These are phyloP conservation scores for Mayetiola destructor DNA, from an alignment of 2,888 invertebrate species.

Conservation along the genomic window DNA sequence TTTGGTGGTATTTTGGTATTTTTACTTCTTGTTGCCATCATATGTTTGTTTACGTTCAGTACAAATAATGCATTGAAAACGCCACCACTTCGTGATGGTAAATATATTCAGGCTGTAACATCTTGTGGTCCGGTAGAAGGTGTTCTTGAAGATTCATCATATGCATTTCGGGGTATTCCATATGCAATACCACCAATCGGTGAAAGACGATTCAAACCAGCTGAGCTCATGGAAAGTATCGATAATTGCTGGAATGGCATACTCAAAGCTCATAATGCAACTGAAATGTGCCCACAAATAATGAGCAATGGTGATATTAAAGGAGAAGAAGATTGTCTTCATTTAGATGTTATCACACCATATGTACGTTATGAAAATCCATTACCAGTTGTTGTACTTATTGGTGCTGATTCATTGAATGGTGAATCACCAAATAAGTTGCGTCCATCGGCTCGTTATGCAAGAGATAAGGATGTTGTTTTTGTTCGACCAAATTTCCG, in stretches of 20 bases:
- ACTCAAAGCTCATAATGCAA: constrained; percentile 48
- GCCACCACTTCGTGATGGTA: constrained; percentile 55
- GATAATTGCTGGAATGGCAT: constrained; percentile 62
- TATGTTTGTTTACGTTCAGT: constrained; percentile 47
- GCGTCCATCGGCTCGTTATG: constrained; percentile 61
- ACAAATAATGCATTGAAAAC: constrained; percentile 41
- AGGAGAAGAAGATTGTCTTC: constrained; percentile 71
- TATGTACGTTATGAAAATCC: constrained; percentile 64
- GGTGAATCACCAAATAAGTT: constrained; percentile 58
- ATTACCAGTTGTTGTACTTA: constrained; percentile 66
- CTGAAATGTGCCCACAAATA: constrained; percentile 55
- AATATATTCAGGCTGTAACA: constrained; percentile 55
- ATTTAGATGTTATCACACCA: constrained; percentile 69
- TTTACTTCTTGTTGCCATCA: constrained; percentile 45
- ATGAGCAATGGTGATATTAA: constrained; percentile 47
- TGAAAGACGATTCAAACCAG: constrained; percentile 53
- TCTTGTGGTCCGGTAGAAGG: constrained; percentile 70
- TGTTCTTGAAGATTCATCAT: constrained; percentile 58
- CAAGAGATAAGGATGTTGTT: constrained; percentile 63
- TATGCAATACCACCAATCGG: constrained; percentile 61
- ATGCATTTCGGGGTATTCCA: constrained; percentile 68
- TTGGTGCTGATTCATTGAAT: constrained; percentile 63
- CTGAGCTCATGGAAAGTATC: constrained; percentile 48
- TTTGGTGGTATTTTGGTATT: constrained; percentile 44
- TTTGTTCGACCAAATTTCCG: constrained; percentile 80